phyloP scores from a whole-genome alignment of 2,888 invertebrate species.

The Invenusta paracnida region DNA sequence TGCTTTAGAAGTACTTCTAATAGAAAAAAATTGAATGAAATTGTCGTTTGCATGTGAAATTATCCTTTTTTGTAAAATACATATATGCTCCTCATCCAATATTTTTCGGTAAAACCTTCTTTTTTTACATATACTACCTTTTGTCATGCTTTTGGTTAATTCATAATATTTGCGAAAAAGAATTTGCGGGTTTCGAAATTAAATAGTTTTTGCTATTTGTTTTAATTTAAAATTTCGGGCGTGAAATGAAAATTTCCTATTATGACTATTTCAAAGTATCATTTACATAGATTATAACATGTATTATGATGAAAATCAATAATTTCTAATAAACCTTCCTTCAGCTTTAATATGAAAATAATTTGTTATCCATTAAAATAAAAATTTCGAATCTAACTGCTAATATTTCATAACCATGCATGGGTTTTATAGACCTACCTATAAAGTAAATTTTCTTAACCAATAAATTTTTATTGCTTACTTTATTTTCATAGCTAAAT shows the following conservation, averaged over 20 bases:
- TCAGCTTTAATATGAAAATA: too few relatives aligned
- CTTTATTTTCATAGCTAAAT: too few relatives aligned
- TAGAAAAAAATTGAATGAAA: slow-evolving; percentile 9
- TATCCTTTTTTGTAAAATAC: neutral
- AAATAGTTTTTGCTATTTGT: slow-evolving; percentile 6
- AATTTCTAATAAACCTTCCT: too few relatives aligned
- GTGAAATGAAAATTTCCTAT: neutral
- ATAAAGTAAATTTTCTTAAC: too few relatives aligned
- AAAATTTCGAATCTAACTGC: too few relatives aligned
- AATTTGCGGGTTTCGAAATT: slow-evolving; percentile 15
- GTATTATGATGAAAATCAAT: too few relatives aligned
- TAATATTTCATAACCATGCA: too few relatives aligned
- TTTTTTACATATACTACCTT: neutral
- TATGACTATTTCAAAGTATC: slow-evolving; percentile 15
- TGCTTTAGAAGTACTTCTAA: too few relatives aligned
- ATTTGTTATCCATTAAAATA: too few relatives aligned
- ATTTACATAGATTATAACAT: neutral
- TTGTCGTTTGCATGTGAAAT: slow-evolving; percentile 23
- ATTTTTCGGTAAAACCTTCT: neutral
- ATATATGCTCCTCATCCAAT: neutral
- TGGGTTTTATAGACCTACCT: too few relatives aligned
- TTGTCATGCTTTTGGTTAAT: neutral
- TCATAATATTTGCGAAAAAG: slow-evolving; percentile 13
- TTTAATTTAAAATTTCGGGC: slow-evolving; percentile 1
- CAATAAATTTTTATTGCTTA: too few relatives aligned